Conservation (phyloP, 2,888 invertebrate genomes). For the Pammene fasciana region DNA sequence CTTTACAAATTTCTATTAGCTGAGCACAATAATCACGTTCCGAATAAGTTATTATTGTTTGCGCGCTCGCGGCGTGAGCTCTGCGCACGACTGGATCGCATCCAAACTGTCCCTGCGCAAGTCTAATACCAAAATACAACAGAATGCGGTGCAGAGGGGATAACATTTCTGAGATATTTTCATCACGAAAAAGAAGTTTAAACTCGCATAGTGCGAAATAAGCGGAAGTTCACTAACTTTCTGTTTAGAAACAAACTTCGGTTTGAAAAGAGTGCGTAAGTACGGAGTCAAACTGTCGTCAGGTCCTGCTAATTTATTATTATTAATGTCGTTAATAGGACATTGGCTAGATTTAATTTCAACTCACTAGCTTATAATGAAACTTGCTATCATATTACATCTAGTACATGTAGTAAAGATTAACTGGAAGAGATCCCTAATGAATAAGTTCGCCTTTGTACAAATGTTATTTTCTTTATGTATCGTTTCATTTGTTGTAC, state of each 20-base stretch:
- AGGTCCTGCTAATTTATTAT: not conserved
- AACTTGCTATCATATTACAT: too few relatives aligned
- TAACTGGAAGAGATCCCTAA: too few relatives aligned
- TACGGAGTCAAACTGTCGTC: not conserved
- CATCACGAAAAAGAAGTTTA: constrained; percentile 23
- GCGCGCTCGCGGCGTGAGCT: constrained; percentile 57
- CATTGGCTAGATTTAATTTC: too few relatives aligned
- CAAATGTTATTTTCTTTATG: too few relatives aligned
- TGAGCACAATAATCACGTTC: constrained; percentile 10
- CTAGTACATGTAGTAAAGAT: too few relatives aligned
- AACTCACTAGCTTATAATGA: too few relatives aligned
- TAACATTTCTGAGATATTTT: constrained; percentile 65
- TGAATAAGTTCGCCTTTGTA: too few relatives aligned
- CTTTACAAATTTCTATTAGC: not conserved
- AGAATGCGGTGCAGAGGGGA: constrained; percentile 70
- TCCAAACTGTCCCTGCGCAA: constrained; percentile 80
- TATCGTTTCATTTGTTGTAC: too few relatives aligned
- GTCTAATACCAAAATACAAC: constrained; percentile 78
- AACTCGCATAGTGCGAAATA: not conserved
- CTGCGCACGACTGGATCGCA: constrained; percentile 72
- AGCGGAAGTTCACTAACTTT: not conserved
- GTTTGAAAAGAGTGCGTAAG: not conserved
- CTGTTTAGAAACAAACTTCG: not conserved
- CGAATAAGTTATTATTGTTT: constrained; percentile 1
- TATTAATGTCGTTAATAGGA: too few relatives aligned